phyloP scores from a whole-genome alignment of 37 sponge, comb jelly and placozoan genomes.

The Axinella damicornis region DNA sequence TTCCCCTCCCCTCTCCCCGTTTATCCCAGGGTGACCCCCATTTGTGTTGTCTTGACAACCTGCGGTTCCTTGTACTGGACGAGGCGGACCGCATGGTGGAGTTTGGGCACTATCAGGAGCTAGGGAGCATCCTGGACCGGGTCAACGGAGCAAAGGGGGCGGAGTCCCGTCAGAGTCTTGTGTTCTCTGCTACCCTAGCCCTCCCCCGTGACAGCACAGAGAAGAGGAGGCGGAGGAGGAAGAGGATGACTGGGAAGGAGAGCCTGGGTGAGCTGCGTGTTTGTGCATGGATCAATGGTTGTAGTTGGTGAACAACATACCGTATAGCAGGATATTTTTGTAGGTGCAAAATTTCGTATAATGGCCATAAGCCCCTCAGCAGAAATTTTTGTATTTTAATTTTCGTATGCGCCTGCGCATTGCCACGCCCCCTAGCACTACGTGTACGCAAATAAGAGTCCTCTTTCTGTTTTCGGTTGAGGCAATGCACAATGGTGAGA shows the following conservation, averaged over 20 bases:
- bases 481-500: too few relatives aligned
- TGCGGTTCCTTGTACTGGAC: constrained; percentile 90
- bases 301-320: neutral
- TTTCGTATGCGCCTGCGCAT: too few relatives aligned
- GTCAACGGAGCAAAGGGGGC: constrained; percentile 23
- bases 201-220: constrained; percentile 46
- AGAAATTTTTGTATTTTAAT: too few relatives aligned
- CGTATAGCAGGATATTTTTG: too few relatives aligned
- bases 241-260: constrained; percentile 56
- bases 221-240: constrained; percentile 56
- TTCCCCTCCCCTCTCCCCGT: neutral
- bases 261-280: constrained; percentile 28
- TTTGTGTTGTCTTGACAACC: constrained; percentile 31
- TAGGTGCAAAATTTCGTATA: too few relatives aligned
- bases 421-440: too few relatives aligned
- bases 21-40: constrained; percentile 68
- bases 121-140: constrained; percentile 76
- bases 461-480: too few relatives aligned
- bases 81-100: constrained; percentile 99
- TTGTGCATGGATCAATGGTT: too few relatives aligned
- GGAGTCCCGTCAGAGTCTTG: constrained; percentile 66
- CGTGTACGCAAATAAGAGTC: too few relatives aligned
- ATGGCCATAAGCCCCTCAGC: too few relatives aligned
- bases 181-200: constrained; percentile 98
- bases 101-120: constrained; percentile 91